These are phyloP conservation scores for Parazoanthus atlanticus DNA, from an alignment of 92 coral and sea anemone genomes.

Conservation along the genomic window DNA sequence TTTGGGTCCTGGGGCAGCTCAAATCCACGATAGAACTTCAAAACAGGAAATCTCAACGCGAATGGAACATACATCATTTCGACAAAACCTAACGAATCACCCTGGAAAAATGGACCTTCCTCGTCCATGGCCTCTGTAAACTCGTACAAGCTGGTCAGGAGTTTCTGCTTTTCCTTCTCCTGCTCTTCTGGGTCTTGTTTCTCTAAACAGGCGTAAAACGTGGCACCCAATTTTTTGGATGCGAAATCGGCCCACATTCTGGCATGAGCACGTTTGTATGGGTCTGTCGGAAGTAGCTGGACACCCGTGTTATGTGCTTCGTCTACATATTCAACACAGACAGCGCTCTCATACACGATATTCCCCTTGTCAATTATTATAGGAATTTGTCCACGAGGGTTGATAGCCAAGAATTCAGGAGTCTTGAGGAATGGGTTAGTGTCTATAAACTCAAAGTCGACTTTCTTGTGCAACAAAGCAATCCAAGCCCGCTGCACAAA, in stretches of 20 bases:
- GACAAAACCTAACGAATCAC: conserved; percentile 61
- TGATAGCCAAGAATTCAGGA: conserved; percentile 75
- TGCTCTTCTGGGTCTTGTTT: conserved; percentile 62
- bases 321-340: conserved; percentile 65
- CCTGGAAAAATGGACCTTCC: conserved; percentile 66
- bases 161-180: neutral
- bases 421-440: conserved; percentile 72
- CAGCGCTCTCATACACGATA: conserved; percentile 25
- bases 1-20: conserved; percentile 60
- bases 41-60: conserved; percentile 55
- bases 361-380: conserved; percentile 58
- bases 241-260: conserved; percentile 84
- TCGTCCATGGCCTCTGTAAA: conserved; percentile 70
- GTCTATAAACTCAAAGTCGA: conserved; percentile 73
- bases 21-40: conserved; percentile 69
- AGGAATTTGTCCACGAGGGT: conserved; percentile 76
- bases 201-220: conserved; percentile 55
- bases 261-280: conserved; percentile 68
- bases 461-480: conserved; percentile 70
- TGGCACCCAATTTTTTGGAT: conserved; percentile 63
- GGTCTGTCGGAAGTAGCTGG: conserved; percentile 62
- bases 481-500: conserved; percentile 87
- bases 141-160: conserved; percentile 42
- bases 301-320: conserved; percentile 62
- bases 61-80: conserved; percentile 29